Base-by-base conservation (phyloP, 2,797 vertebrate species). In the Bucorvus abyssinicus region DNA sequence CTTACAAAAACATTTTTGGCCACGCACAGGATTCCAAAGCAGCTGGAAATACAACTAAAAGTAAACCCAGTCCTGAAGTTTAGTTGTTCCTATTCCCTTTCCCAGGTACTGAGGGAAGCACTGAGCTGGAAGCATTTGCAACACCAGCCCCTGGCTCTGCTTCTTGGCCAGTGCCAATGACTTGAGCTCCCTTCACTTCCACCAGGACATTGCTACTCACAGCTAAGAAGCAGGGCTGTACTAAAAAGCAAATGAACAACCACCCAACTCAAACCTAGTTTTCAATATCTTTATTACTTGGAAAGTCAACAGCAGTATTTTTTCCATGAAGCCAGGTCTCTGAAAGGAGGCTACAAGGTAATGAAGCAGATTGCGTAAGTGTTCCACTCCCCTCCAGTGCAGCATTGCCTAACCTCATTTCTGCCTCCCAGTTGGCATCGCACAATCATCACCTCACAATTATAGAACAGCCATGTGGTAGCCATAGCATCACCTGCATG, bases 371-470 rank as follows among this genome's bases (percentile, higher is more conserved):
- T 74, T 88, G 80, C 47, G 0, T 44, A 70, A 80, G 50, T 0
- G 45, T 23, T 56, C 57, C 57, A 47, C 89, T 91, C 69, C 79
- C 47, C 70, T 93, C 50, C 90, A 12, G 10, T 9, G 21, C 77
- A 69, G 61, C 63, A 9, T 56, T 90, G 86, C 83, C 77, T 29
- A 91, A 92, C 63, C 67, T 73, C 30, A 1, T 52, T 61, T 44
- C 67, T 86, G 47, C 70, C 77, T 82, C 70, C 50, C 71, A 49
- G 57, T 0, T 53, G 90, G 78, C 78, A 89, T 59, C 86, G 60
- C 80, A 81, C 61, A 69, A 57, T 91, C 88, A 84, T 84, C 87
- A 81, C 85, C 79, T 91, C 73, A 65, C 80, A 94, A 87, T 84
- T 78, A 94, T 1, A 84, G 61, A 93, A 11, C 68, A 67, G 65